phyloP scores from a whole-genome alignment of 2,797 vertebrate genomes.

The Cirrhinus mrigala region DNA sequence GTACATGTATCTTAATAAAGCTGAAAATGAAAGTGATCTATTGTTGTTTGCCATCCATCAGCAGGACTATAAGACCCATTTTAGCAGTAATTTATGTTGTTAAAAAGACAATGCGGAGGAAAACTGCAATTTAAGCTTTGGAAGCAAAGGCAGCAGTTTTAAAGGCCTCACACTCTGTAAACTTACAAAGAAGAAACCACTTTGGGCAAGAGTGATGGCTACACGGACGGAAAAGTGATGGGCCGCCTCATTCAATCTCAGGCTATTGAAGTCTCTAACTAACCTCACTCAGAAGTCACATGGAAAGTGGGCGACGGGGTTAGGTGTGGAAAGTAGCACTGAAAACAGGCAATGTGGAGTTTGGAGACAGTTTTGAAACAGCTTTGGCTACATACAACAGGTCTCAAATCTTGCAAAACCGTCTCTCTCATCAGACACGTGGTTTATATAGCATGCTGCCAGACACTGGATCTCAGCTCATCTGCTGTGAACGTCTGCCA shows the following conservation, averaged over 20 bases:
- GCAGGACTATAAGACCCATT: background rate
- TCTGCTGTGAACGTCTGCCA: constrained; percentile 33
- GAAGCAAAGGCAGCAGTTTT: constrained; percentile 52
- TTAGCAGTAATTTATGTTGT: background rate
- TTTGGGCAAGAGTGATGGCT: constrained; percentile 63
- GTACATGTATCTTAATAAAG: background rate
- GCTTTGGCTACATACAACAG: background rate
- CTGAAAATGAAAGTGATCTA: background rate
- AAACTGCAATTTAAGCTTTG: constrained; percentile 57
- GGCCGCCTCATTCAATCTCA: constrained; percentile 62
- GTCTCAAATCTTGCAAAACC: constrained; percentile 3
- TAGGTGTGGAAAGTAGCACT: constrained; percentile 1
- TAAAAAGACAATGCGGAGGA: constrained; percentile 20
- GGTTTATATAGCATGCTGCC: constrained; percentile 29
- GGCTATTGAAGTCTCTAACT: constrained; percentile 66
- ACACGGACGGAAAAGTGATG: constrained; percentile 67
- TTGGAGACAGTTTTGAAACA: constrained; percentile 7
- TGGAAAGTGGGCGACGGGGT: constrained; percentile 45
- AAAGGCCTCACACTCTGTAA: constrained; percentile 61
- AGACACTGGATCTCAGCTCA: constrained; percentile 41
- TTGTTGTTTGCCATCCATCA: background rate
- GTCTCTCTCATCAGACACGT: constrained; percentile 27
- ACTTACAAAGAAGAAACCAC: constrained; percentile 57
- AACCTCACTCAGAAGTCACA: constrained; percentile 56
- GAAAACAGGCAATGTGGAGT: background rate